Evolutionary conservation across 2,113 vertebrate species (phyloP).

Genomic region (Gasterosteus aculeatus): DNA sequence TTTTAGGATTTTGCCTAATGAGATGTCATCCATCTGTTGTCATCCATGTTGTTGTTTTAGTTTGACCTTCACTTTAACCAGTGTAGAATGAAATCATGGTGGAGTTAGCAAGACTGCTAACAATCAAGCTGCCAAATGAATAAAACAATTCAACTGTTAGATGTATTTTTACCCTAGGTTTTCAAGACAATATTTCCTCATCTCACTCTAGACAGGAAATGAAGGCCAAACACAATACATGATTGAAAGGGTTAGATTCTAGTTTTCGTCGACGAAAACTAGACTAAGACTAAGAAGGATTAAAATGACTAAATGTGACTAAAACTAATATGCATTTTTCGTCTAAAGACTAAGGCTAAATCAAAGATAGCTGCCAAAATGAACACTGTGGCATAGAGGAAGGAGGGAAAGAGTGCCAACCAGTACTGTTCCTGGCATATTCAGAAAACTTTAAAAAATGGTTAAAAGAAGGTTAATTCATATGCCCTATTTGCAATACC

Average conservation of each 20-base stretch:
- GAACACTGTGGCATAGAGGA: too few relatives aligned
- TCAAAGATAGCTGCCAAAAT: too few relatives aligned
- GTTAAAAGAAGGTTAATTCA: neutral
- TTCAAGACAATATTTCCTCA: neutral
- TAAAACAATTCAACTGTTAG: too few relatives aligned
- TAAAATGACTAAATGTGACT: too few relatives aligned
- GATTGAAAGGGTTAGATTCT: neutral
- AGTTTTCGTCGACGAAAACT: too few relatives aligned
- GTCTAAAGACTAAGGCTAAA: too few relatives aligned
- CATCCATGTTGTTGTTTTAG: neutral
- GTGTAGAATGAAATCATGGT: too few relatives aligned
- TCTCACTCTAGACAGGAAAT: neutral
- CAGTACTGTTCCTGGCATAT: neutral
- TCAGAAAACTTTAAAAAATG: neutral
- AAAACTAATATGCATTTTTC: too few relatives aligned
- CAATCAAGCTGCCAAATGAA: neutral
- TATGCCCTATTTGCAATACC: neutral
- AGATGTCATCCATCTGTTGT: neutral
- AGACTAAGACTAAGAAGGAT: too few relatives aligned
- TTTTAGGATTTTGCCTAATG: neutral
- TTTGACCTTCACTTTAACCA: neutral
- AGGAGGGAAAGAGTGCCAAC: too few relatives aligned
- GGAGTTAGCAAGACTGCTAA: neutral
- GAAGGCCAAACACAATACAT: neutral
- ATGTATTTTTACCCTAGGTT: too few relatives aligned